Evolutionary conservation across 2,113 vertebrate species (phyloP).

Genomic region (Chaetura pelagica): DNA sequence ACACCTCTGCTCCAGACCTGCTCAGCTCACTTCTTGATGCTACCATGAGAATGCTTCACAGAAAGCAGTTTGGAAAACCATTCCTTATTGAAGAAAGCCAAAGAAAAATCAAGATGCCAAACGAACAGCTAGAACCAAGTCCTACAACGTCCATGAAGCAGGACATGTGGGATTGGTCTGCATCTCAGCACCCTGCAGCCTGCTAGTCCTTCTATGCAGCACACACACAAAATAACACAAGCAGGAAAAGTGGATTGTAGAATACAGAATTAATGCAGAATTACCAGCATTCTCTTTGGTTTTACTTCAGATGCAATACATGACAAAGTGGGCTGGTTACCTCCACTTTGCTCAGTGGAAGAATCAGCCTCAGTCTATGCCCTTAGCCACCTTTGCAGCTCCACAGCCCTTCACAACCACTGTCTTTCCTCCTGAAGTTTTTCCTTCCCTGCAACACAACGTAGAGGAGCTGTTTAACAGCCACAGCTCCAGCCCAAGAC

Average conservation of each 20-base stretch:
- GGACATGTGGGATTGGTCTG: not conserved
- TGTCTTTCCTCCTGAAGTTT: not conserved
- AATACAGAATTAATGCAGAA: not conserved
- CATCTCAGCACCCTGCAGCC: not conserved
- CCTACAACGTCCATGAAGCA: not conserved
- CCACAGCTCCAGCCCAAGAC: constrained; percentile 3
- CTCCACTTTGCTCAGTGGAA: not conserved
- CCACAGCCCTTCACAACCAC: no score
- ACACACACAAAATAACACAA: not conserved
- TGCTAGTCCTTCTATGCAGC: no score
- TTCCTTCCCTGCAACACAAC: not conserved
- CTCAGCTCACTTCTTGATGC: not conserved
- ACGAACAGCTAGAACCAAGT: not conserved
- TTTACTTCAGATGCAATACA: not conserved
- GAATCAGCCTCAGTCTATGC: not conserved
- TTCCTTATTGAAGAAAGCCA: not conserved
- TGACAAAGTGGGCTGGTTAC: not conserved
- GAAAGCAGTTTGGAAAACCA: not conserved
- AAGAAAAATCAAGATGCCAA: not conserved
- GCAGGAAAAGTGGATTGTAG: not conserved
- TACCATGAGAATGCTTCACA: not conserved
- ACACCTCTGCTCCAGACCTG: not conserved
- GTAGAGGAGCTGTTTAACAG: not conserved
- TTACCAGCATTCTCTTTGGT: not conserved
- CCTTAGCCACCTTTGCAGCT: no score